These are phyloP conservation scores for Agriopis leucophaearia DNA, from an alignment of 2,888 invertebrate genomes.

Conservation along the genomic window DNA sequence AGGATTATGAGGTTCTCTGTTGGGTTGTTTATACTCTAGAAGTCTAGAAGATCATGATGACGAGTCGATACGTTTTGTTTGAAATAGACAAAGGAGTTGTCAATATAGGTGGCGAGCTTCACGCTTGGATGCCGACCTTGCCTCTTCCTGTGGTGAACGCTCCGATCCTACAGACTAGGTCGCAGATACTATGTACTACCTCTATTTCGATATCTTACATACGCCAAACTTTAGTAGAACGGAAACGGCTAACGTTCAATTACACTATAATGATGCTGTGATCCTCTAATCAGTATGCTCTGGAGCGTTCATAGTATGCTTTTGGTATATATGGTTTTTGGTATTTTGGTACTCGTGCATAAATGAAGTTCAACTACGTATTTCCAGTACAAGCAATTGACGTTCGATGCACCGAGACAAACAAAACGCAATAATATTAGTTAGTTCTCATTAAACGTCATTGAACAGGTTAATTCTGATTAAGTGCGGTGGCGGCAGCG, in stretches of 20 bases:
- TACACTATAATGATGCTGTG: slow-evolving; percentile 9
- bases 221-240: slow-evolving; percentile 15
- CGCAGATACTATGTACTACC: slow-evolving; percentile 35
- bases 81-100: slow-evolving; percentile 58
- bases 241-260: slow-evolving; percentile 13
- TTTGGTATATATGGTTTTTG: no score
- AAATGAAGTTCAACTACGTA: neutral
- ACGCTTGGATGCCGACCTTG: slow-evolving; percentile 83
- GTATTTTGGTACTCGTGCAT: neutral
- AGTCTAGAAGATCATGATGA: slow-evolving; percentile 18
- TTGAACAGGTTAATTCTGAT: slow-evolving; percentile 61
- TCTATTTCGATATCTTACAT: slow-evolving; percentile 22
- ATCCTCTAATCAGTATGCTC: slow-evolving; percentile 7
- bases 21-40: neutral
- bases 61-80: slow-evolving; percentile 34
- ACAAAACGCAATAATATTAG: slow-evolving; percentile 29
- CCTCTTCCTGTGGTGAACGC: slow-evolving; percentile 74
- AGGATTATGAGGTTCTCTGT: slow-evolving; percentile 6
- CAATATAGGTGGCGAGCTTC: slow-evolving; percentile 76
- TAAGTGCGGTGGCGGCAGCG: slow-evolving; percentile 68
- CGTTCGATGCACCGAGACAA: slow-evolving; percentile 4
- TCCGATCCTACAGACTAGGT: slow-evolving; percentile 55
- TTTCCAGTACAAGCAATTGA: slow-evolving; percentile 1
- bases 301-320: neutral
- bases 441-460: slow-evolving; percentile 45